Conservation (phyloP, 1,140 invertebrate genomes). For the Nymphalis io region DNA sequence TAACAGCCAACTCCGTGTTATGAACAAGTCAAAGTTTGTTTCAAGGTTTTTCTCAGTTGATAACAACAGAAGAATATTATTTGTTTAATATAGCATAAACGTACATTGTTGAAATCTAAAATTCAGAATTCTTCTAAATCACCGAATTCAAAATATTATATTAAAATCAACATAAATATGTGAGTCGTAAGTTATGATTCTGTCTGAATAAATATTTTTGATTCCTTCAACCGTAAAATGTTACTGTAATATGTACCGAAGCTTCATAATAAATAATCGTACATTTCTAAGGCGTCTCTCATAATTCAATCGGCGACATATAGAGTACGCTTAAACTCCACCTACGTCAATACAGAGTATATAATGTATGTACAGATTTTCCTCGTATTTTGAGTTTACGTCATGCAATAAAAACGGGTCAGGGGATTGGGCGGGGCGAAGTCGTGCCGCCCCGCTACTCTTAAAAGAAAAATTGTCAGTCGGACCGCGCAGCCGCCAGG, state of each 20-base stretch:
- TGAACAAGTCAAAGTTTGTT: slow-evolving; percentile 71
- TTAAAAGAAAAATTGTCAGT: slow-evolving; percentile 76
- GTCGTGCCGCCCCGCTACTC: slow-evolving; percentile 61
- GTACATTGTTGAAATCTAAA: not conserved
- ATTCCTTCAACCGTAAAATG: not conserved
- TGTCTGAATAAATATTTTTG: slow-evolving; percentile 22
- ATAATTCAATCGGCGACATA: slow-evolving; percentile 53
- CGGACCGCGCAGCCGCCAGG: slow-evolving; percentile 72
- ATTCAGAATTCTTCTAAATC: not conserved
- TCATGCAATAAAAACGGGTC: slow-evolving; percentile 79
- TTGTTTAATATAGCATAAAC: not conserved
- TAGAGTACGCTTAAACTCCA: slow-evolving; percentile 53
- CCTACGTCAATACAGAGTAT: slow-evolving; percentile 68
- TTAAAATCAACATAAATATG: not conserved
- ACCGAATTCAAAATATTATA: slow-evolving; percentile 8
- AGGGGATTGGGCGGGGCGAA: slow-evolving; percentile 67
- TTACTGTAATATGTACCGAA: slow-evolving; percentile 8
- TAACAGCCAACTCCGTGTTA: slow-evolving; percentile 62
- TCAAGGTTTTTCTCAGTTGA: slow-evolving; percentile 57
- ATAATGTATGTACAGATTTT: slow-evolving; percentile 72
- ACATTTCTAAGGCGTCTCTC: slow-evolving; percentile 40
- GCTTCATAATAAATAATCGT: slow-evolving; percentile 16
- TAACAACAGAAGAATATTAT: slow-evolving; percentile 9
- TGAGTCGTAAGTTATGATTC: slow-evolving; percentile 4
- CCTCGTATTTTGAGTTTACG: slow-evolving; percentile 73